phyloP scores from a whole-genome alignment of 2,113 vertebrate species.

The Muntiacus muntjak region DNA sequence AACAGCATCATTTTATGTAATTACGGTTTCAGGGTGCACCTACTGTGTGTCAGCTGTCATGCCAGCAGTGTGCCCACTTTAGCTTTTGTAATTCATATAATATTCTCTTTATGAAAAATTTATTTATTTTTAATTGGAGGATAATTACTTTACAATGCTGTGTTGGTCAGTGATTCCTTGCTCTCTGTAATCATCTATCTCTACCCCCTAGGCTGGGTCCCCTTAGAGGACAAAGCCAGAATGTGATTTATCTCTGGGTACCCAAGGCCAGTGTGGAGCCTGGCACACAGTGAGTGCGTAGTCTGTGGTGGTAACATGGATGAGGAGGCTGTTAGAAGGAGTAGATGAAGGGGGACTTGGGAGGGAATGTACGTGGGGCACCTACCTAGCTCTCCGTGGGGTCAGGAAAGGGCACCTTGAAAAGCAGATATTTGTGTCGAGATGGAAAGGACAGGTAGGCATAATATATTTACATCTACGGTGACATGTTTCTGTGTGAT shows the following conservation, averaged over 20 bases:
- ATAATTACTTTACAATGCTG: neutral
- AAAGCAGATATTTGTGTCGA: neutral
- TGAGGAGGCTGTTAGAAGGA: neutral
- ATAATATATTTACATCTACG: neutral
- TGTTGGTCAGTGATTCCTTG: neutral
- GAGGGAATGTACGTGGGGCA: neutral
- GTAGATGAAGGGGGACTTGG: neutral
- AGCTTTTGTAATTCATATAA: neutral
- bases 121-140: neutral
- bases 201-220: neutral
- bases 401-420: neutral
- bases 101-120: neutral
- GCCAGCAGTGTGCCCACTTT: neutral
- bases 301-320: neutral
- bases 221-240: neutral
- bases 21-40: neutral
- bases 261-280: no score
- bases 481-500: neutral
- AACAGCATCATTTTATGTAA: neutral
- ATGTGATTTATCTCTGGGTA: neutral
- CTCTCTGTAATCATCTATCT: neutral
- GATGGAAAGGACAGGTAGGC: neutral
- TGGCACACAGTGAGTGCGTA: neutral
- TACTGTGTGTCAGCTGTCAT: neutral
- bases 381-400: neutral